A percentile compares a stretch with the other conserved stretches of the same genome.
phyloP scores from a whole-genome alignment of 2,113 vertebrate species.

The Aptenodytes patagonicus region DNA sequence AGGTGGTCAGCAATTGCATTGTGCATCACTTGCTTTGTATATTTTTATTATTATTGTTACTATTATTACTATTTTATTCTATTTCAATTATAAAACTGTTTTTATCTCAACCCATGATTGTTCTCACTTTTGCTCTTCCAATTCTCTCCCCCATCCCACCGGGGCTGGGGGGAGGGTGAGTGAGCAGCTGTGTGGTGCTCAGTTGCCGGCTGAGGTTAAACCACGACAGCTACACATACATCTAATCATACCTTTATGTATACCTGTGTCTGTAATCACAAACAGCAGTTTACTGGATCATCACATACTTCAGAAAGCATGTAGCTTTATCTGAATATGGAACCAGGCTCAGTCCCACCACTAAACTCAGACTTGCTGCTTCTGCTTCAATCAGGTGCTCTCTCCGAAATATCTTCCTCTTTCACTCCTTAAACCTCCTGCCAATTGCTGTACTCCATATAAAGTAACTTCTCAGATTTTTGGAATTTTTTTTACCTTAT shows the following conservation, averaged over 20 bases:
- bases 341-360: background rate
- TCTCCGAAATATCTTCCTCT: background rate
- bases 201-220: no score
- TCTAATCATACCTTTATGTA: background rate
- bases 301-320: background rate
- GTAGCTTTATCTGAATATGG: background rate
- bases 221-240: background rate
- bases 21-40: no score
- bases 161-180: no score
- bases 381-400: background rate
- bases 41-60: no score
- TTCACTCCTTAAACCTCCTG: background rate
- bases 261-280: background rate
- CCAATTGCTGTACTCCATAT: background rate
- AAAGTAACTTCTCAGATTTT: background rate
- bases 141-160: no score
- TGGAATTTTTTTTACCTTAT: background rate
- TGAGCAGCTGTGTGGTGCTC: no score
- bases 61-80: no score
- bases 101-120: no score
- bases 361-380: background rate
- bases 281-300: background rate
- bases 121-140: no score
- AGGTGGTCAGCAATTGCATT: no score
- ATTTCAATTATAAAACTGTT: no score